phyloP scores from a whole-genome alignment of 2,113 vertebrate species.

The Pterocles burchelli region DNA sequence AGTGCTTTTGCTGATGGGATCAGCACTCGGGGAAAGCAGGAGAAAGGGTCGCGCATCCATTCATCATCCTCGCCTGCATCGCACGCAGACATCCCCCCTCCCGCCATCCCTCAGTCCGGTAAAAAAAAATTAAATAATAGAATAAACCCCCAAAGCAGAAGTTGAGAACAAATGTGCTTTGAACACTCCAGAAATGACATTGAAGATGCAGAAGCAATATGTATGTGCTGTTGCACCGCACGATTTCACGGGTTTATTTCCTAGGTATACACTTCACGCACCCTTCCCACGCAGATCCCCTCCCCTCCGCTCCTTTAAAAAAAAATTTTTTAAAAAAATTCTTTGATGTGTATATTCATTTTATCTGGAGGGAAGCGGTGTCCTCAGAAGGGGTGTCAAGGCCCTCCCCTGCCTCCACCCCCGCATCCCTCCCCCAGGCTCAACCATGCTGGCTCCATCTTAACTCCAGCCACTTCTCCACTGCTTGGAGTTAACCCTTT shows the following conservation, averaged over 20 bases:
- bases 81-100: neutral
- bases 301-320: neutral
- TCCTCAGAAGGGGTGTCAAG: constrained; percentile 28
- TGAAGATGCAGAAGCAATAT: constrained; percentile 45
- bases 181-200: constrained; percentile 52
- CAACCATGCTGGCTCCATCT: constrained; percentile 51
- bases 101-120: neutral
- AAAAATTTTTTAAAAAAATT: neutral
- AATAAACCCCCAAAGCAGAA: neutral
- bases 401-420: constrained; percentile 34
- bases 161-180: neutral
- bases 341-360: constrained; percentile 13
- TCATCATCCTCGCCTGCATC: neutral
- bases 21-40: neutral
- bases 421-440: constrained; percentile 7
- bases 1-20: constrained; percentile 20
- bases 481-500: constrained; percentile 27
- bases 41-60: neutral
- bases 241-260: neutral
- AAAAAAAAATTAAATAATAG: neutral
- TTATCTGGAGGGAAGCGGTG: neutral
- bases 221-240: constrained; percentile 12
- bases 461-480: constrained; percentile 50
- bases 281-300: constrained; percentile 16
- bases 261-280: neutral